Conservation (phyloP, 2,888 invertebrate genomes). For the Pristionchus arcanus region DNA sequence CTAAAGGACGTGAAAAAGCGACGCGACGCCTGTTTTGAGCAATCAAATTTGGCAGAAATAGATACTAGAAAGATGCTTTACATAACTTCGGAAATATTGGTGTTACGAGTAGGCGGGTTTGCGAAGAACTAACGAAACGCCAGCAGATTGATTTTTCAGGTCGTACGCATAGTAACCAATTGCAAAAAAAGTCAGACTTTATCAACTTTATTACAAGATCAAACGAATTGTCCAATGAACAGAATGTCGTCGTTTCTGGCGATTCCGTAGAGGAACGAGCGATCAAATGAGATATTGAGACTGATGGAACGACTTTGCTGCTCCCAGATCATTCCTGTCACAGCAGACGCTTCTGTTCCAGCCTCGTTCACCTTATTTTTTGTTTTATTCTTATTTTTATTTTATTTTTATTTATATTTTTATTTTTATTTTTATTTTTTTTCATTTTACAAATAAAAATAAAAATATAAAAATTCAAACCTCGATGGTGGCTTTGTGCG, state of each 20-base stretch:
- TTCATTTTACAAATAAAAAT: neutral
- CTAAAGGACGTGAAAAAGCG: no score
- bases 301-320: no score
- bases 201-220: neutral
- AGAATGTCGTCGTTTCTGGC: neutral
- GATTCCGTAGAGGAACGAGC: constrained; percentile 13
- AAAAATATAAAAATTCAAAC: neutral
- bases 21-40: no score
- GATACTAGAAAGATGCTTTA: no score
- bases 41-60: no score
- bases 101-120: no score
- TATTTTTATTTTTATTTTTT: no score
- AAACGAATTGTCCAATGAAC: neutral
- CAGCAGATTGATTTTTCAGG: no score
- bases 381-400: no score
- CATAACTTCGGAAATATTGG: no score
- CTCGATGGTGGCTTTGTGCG: neutral
- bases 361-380: neutral
- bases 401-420: no score
- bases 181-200: neutral
- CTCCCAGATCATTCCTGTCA: neutral
- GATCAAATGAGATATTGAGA: neutral
- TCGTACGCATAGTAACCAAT: neutral
- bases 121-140: no score
- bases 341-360: neutral